These are phyloP conservation scores for Nibea coibor DNA, from an alignment of 2,113 vertebrate genomes.

Conservation along the genomic window DNA sequence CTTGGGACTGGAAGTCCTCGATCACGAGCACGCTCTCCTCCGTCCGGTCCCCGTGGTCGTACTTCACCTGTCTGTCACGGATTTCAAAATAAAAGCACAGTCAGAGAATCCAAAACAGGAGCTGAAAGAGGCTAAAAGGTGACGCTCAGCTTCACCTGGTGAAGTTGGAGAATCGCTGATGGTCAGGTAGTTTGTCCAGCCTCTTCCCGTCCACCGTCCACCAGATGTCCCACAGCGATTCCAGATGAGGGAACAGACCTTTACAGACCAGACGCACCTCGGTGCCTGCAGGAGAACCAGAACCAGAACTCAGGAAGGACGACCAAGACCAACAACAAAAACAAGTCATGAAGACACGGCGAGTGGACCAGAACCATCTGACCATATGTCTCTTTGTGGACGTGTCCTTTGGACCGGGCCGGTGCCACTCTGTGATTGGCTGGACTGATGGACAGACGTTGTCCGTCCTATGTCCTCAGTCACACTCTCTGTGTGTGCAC, in stretches of 20 bases:
- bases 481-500: too few species aligned
- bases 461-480: too few species aligned
- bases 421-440: too few species aligned
- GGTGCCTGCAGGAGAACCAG: constrained; percentile 38
- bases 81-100: constrained; percentile 10
- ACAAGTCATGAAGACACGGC: too few species aligned
- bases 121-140: too few species aligned
- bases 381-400: too few species aligned
- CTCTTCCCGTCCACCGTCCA: constrained; percentile 92
- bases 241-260: constrained; percentile 84
- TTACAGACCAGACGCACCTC: constrained; percentile 78
- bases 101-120: too few species aligned
- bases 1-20: constrained; percentile 50
- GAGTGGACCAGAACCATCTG: too few species aligned
- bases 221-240: constrained; percentile 83
- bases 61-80: neutral
- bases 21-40: constrained; percentile 59
- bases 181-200: constrained; percentile 76
- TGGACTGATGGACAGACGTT: too few species aligned
- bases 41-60: constrained; percentile 6
- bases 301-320: too few species aligned
- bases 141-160: constrained; percentile 40
- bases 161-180: constrained; percentile 72
- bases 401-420: too few species aligned
- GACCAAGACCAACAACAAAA: too few species aligned